Evolutionary conservation across 1,140 invertebrate genomes (phyloP).

Genomic region (Drosophila rhopaloa): DNA sequence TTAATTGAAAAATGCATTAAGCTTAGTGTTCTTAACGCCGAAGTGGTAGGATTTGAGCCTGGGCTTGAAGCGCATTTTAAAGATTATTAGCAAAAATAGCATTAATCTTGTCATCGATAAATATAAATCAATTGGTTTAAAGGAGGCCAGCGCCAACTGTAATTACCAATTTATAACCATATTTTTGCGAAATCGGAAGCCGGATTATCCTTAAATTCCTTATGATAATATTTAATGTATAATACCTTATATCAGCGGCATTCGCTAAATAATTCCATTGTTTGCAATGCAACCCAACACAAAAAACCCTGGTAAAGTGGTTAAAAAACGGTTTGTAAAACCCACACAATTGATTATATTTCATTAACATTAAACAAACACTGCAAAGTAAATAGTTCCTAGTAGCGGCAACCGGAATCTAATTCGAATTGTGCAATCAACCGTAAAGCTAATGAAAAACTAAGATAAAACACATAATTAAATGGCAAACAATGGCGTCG

Average conservation of each 20-base stretch:
- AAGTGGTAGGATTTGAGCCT: neutral
- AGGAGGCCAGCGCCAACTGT: slow-evolving; percentile 1
- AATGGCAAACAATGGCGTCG: slow-evolving; percentile 52
- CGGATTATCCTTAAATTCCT: slow-evolving; percentile 19
- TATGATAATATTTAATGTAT: slow-evolving; percentile 6
- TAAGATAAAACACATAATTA: slow-evolving; percentile 71
- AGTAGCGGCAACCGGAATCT: slow-evolving; percentile 17
- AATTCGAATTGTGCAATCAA: slow-evolving; percentile 51
- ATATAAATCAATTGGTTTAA: neutral
- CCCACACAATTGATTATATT: slow-evolving; percentile 66
- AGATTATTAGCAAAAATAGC: no score
- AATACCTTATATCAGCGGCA: slow-evolving; percentile 24
- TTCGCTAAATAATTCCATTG: slow-evolving; percentile 58
- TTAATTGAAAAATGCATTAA: slow-evolving; percentile 58
- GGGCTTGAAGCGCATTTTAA: neutral
- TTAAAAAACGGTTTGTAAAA: slow-evolving; percentile 12
- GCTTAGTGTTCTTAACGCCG: slow-evolving; percentile 24
- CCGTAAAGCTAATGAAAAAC: slow-evolving; percentile 61
- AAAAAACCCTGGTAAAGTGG: slow-evolving; percentile 8
- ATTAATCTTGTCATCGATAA: neutral
- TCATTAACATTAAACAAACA: slow-evolving; percentile 76
- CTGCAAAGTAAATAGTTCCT: slow-evolving; percentile 51
- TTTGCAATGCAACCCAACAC: slow-evolving; percentile 17
- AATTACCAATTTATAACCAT: slow-evolving; percentile 12
- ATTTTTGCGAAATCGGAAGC: neutral